Base-by-base conservation (phyloP, 2,888 invertebrate species). In the Mactromeris polynyma region DNA sequence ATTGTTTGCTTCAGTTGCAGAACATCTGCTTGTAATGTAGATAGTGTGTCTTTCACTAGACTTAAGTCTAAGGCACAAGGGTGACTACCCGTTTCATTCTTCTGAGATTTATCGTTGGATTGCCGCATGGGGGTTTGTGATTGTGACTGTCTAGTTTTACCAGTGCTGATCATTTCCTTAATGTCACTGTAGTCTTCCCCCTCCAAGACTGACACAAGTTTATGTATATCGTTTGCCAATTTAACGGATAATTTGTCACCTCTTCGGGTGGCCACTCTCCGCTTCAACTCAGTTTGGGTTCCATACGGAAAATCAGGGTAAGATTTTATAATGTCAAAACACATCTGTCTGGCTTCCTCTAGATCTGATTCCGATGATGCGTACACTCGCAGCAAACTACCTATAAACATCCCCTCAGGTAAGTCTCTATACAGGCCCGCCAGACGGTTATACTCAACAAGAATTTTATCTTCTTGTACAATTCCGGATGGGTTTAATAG, bases 371-470 rank as follows among this genome's bases (percentile, higher is more conserved):
- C 79, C 7, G 21, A 42, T 17, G 79, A 79, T 4, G 21, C 79
- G n/a, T 79, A 51, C 21, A 51, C 81, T 31, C 81, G 19, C n/a
- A 81, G 42, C 7, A 46, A 3, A 6, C 51, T 46, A 9, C 51
- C 46, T 3, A 51, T 36, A 81, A 81, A 81, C 81, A 81, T 51
- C 2, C 81, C 81, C 51, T 46, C 51, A 1, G 51, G 81, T 11
- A 51, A 17, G 26, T 81, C 81, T 54, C 51, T 46, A 33, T 81
- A 81, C 81, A 46, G 51, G 11, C 26, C 17, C 17, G 40, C 31
- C 42, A 81, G 11, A 17, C 51, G 46, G 51, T 42, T 81, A 33
- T 81, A 81, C 31, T 81, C 81, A 7, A 40, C 11, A 2, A 54
- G 42, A 7, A 81, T 17, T 21, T 51, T 81, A 33, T 81, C 81